A percentile compares a stretch with the other conserved stretches of the same genome.
phyloP scores from a whole-genome alignment of 1,140 invertebrate genomes.

The Pseudoatta argentina region DNA sequence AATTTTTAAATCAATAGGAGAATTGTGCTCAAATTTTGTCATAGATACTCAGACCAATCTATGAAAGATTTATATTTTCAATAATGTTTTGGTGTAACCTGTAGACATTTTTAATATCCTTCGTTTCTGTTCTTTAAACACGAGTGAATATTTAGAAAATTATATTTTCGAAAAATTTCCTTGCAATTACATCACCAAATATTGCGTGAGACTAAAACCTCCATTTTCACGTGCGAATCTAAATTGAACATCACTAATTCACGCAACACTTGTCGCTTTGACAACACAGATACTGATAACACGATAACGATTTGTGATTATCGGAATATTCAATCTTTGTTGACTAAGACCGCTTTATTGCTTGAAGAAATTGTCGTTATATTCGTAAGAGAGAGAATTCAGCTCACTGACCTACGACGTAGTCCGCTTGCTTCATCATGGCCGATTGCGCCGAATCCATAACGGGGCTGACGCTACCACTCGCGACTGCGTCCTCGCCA shows the following conservation, averaged over 20 bases:
- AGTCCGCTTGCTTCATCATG: slow-evolving; percentile 83
- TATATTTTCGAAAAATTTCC: neutral
- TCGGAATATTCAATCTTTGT: neutral
- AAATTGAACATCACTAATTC: neutral
- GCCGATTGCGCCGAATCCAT: slow-evolving; percentile 83
- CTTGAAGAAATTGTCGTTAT: neutral
- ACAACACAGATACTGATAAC: neutral
- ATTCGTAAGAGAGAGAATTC: neutral
- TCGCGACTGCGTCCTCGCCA: slow-evolving; percentile 82
- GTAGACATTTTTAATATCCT: neutral
- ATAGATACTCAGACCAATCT: no score
- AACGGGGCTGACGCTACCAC: slow-evolving; percentile 75
- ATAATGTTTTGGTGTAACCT: no score
- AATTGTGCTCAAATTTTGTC: no score
- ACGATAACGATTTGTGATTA: neutral
- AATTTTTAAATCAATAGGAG: no score
- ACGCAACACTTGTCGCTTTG: neutral
- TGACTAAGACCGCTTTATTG: neutral
- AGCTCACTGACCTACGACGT: slow-evolving; percentile 83
- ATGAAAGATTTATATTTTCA: no score
- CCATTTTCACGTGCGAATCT: neutral
- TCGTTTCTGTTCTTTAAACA: neutral
- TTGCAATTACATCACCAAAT: neutral
- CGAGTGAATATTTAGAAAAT: neutral
- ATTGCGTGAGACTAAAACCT: neutral